Conservation (phyloP, 2,888 invertebrate genomes). For the Atethmia centrago region DNA sequence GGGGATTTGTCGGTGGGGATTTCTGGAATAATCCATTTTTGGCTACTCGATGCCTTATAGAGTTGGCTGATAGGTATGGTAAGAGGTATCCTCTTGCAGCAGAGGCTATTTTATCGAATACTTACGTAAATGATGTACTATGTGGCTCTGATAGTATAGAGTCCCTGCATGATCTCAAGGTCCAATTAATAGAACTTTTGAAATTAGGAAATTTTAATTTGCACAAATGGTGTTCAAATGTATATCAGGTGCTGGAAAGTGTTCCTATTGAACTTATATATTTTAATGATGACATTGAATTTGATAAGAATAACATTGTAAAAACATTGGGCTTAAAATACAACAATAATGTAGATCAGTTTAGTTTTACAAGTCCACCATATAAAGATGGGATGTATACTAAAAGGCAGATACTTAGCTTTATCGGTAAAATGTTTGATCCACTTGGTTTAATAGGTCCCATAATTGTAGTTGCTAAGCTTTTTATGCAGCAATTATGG, state of each 20-base stretch:
- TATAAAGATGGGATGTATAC: not conserved
- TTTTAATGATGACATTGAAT: conserved; percentile 3
- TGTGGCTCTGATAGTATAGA: too few species aligned
- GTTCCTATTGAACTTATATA: conserved; percentile 1
- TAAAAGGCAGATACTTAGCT: conserved; percentile 1
- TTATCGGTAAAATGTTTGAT: not conserved
- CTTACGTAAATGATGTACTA: too few species aligned
- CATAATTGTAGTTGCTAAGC: not conserved
- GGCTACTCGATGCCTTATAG: too few species aligned
- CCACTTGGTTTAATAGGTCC: conserved; percentile 1
- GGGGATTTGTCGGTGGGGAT: too few species aligned
- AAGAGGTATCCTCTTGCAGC: too few species aligned
- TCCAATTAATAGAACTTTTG: too few species aligned
- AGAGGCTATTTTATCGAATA: too few species aligned
- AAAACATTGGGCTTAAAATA: conserved; percentile 3
- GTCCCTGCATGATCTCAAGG: too few species aligned
- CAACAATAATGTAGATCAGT: not conserved
- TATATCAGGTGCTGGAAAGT: not conserved
- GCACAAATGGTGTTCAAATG: too few species aligned
- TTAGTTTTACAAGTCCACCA: conserved; percentile 3
- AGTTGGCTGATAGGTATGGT: too few species aligned
- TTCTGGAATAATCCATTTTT: too few species aligned
- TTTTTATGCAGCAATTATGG: not conserved
- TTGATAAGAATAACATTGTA: conserved; percentile 2
- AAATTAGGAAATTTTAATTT: too few species aligned